Base-by-base conservation (phyloP, 1,140 invertebrate genomes). In the Ips typographus region DNA sequence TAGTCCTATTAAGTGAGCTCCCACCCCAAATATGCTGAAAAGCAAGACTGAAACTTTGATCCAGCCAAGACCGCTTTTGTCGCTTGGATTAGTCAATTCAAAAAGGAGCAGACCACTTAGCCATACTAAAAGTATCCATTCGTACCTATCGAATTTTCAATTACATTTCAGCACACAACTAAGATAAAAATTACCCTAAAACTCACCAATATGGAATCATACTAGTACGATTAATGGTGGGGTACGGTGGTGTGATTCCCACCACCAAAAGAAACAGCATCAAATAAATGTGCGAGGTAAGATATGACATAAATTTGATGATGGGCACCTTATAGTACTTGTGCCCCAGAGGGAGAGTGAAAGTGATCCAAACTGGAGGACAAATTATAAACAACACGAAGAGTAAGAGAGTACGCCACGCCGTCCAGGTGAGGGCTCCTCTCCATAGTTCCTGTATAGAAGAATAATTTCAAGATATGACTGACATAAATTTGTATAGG, bases 241-340 rank as follows among this genome's bases (percentile, higher is more conserved):
- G 88, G 80, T 93, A 92, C 66, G 95, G 88, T 40, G 96, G 94
- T 59, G 90, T 93, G 65, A 98, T 95, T 40, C 91, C 93, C n/a
- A 94, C 94, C 63, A 98, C 84, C 60, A 92, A 87, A 72, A 98
- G 88, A 71, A 99, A 89, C 56, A 95, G 82, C 90, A 99, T 98
- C 61, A 99, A 88, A 82, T 98, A 98, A 72, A 99, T 90, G 83
- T 99, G 98, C 1, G 98, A 98, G 1, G 97, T 98, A 59, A 99
- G 86, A 82, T 99, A 98, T 7, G 96, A 97, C 93, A 99, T 98
- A 81, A 99, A 99, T 83, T 99, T 99, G 77, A 99, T 98, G 73
- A 99, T 98, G 36, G 98, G 98, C 75, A 93, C 90, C 84, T 94
- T 95, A 85, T 96, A 94, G 82, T 96, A 98, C 80, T 93, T 93